These are phyloP conservation scores for Trididemnum nubilum DNA, from an alignment of 23 tunicate genomes.

Conservation along the genomic window DNA sequence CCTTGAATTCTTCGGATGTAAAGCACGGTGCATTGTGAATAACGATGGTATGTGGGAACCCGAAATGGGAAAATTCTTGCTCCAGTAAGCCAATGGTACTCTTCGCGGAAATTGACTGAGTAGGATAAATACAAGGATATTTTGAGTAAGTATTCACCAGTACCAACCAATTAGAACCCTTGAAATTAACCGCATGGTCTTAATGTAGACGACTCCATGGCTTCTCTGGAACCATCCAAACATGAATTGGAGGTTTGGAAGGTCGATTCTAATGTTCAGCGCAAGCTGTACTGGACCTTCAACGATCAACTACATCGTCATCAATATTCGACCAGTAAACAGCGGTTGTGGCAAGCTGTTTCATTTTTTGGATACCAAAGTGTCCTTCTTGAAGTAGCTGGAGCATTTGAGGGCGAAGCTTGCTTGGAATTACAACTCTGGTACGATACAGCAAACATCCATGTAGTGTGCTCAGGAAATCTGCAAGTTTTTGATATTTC, in stretches of 20 bases:
- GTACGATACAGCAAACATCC: conserved; percentile 46
- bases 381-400: conserved; percentile 31
- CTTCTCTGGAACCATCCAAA: conserved; percentile 49
- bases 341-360: conserved; percentile 42
- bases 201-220: conserved; percentile 37
- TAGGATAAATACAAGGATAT: conserved; percentile 27
- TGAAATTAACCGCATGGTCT: conserved; percentile 34
- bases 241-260: conserved; percentile 9
- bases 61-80: conserved; percentile 10
- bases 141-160: conserved; percentile 17
- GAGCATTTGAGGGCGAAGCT: background rate
- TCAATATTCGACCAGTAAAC: conserved; percentile 46
- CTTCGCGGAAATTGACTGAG: background rate
- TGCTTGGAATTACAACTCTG: conserved; percentile 1
- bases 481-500: background rate
- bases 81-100: background rate
- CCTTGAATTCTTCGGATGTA: conserved; percentile 2
- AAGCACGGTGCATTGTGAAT: conserved; percentile 3
- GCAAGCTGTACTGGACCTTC: conserved; percentile 13
- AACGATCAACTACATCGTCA: background rate
- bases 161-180: conserved; percentile 33
- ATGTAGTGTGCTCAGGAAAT: background rate
- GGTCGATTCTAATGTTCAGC: conserved; percentile 29
- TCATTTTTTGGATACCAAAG: conserved; percentile 47
- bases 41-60: conserved; percentile 7